Conservation (phyloP, 2,113 vertebrate genomes). For the Seriola rivoliana region DNA sequence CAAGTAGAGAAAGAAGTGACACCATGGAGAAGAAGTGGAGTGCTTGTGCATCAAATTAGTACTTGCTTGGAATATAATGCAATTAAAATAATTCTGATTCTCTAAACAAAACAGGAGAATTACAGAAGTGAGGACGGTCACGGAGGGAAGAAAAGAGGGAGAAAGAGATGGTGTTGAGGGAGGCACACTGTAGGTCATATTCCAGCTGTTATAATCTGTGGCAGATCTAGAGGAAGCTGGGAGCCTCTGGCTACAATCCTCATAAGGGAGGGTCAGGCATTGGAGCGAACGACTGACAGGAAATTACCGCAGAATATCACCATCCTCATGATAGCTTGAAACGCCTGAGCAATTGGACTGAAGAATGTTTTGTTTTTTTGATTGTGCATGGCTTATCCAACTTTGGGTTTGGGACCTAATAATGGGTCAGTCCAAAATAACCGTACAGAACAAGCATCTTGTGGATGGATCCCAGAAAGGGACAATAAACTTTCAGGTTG, state of each 20-base stretch:
- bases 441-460: background rate
- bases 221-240: conserved; percentile 70
- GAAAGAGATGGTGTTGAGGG: background rate
- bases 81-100: background rate
- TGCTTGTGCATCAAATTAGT: background rate
- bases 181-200: conserved; percentile 15
- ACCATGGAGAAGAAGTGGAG: background rate
- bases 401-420: background rate
- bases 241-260: conserved; percentile 71
- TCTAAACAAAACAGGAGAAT: background rate
- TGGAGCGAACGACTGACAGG: conserved; percentile 64
- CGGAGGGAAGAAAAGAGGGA: background rate
- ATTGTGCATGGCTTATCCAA: background rate
- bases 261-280: conserved; percentile 76
- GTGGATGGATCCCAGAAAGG: background rate
- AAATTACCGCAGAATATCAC: conserved; percentile 76
- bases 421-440: background rate
- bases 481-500: background rate
- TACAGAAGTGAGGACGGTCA: background rate
- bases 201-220: conserved; percentile 72
- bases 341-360: conserved; percentile 13
- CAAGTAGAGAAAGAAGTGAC: conserved; percentile 4
- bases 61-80: background rate
- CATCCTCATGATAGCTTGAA: conserved; percentile 44
- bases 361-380: background rate